Evolutionary conservation across 2,888 invertebrate genomes (phyloP), one percentile per base, ranked within the genome.

Genomic region (Agrochola lota): DNA sequence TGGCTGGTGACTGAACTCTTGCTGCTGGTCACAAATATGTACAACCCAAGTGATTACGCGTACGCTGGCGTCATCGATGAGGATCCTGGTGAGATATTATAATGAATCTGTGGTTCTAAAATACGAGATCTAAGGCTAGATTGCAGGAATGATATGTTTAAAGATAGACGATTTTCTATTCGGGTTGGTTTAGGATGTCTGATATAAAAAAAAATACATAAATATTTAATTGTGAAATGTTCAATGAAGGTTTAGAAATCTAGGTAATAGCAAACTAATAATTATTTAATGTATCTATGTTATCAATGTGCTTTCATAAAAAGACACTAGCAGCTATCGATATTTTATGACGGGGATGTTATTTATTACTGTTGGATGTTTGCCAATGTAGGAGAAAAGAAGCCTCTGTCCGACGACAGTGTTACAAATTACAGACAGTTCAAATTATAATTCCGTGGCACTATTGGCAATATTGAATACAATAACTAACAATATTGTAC

Each of bases 1-100:
- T 96, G 96, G 96, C 75, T 96, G 75, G 69, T 96, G 64, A 91
- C 94, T 15, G 96, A 96, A 85, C 80, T 90, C 9, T 68, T 95
- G 43, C 82, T 96, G 66, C 60, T 96, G 35, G 74, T 94, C 74
- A 89, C 92, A 4, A 92, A 93, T 78, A 59, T 95, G 12, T 91
- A 92, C 64, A 92, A 94, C 72, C 90, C 91, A 88, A 92, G 93
- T 62, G 88, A 91, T 57, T 91, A 92, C 71, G 87, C 90, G 0
- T 93, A 93, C 74, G 94, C 94, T 20, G 78, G 30, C 11, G 86
- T 86, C 15, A 84, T 81, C 43, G 76, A 91, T 5, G 92, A 92
- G 3, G 91, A 90, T 46, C 83, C 82, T 85, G 93, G 93, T 94
- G 85, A 91, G 92, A 80, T 59, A 43, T 49, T 43, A 60, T 43